Evolutionary conservation across 2,797 vertebrate genomes (phyloP).

Genomic region (Oceanodroma leucorhoa): DNA sequence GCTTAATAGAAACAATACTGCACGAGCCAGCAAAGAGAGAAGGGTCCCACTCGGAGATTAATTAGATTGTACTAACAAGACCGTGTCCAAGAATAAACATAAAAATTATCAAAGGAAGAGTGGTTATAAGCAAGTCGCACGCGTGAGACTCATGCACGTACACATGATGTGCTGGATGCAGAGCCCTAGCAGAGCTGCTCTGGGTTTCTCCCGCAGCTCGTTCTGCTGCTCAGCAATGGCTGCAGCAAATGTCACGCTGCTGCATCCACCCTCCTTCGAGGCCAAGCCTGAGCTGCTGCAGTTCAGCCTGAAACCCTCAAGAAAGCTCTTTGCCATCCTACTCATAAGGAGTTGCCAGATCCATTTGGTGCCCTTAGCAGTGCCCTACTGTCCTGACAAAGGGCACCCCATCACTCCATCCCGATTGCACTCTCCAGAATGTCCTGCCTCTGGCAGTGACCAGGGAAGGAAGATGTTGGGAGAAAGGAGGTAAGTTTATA

Average conservation of each 20-base stretch:
- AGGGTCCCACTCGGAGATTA: not conserved
- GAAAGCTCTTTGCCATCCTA: not conserved
- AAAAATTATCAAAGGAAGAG: not conserved
- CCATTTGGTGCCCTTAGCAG: not conserved
- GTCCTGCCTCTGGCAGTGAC: not conserved
- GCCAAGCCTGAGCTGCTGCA: not conserved
- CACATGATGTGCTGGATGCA: fast-evolving
- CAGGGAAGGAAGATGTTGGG: not conserved
- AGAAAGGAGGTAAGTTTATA: not conserved
- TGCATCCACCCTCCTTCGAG: not conserved
- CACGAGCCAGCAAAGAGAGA: not conserved
- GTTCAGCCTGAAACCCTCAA: not conserved
- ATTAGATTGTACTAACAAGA: not conserved
- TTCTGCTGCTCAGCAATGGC: not conserved
- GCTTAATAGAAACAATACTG: not conserved
- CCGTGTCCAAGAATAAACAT: not conserved
- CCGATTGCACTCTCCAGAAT: not conserved
- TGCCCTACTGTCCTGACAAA: not conserved
- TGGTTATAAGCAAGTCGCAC: fast-evolving
- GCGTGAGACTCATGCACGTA: fast-evolving
- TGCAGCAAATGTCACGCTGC: not conserved
- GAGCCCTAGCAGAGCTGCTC: not conserved
- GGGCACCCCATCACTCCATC: fast-evolving
- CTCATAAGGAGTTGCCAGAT: fast-evolving
- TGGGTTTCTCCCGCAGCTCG: not conserved